These are phyloP conservation scores for Hypotaenidia philippensis DNA, from an alignment of 2,797 vertebrate genomes.

Conservation along the genomic window DNA sequence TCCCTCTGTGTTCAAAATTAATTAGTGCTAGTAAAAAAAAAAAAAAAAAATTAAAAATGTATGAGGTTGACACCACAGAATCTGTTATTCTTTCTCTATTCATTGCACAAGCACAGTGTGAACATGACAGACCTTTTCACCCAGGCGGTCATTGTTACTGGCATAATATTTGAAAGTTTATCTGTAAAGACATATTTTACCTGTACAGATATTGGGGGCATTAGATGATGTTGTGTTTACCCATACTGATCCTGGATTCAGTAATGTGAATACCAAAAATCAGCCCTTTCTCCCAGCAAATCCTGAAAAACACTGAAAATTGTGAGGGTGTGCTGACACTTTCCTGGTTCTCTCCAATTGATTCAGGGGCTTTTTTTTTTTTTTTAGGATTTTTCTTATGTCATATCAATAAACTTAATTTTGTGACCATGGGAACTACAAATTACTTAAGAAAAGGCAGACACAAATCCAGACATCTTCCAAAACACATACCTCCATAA, in stretches of 20 bases:
- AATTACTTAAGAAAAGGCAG: neutral
- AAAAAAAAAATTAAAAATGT: neutral
- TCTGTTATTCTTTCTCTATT: neutral
- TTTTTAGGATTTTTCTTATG: neutral
- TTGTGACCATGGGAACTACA: neutral
- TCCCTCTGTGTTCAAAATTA: conserved; percentile 1
- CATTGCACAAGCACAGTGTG: neutral
- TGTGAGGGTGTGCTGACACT: neutral
- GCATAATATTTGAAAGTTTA: neutral
- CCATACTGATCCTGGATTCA: neutral
- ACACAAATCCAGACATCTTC: neutral
- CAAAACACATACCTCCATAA: neutral
- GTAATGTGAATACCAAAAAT: neutral
- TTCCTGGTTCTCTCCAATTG: neutral
- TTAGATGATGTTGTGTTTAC: neutral
- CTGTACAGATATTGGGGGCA: neutral
- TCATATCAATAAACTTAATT: neutral
- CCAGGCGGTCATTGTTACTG: rapidly evolving
- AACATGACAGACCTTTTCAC: neutral
- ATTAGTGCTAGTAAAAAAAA: neutral
- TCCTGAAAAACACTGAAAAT: neutral
- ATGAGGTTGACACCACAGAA: neutral
- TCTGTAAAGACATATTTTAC: neutral
- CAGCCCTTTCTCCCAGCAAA: neutral
- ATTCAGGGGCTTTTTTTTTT: rapidly evolving